These are phyloP conservation scores for Novumbra hubbsi DNA, from an alignment of 2,797 vertebrate species.

Conservation along the genomic window DNA sequence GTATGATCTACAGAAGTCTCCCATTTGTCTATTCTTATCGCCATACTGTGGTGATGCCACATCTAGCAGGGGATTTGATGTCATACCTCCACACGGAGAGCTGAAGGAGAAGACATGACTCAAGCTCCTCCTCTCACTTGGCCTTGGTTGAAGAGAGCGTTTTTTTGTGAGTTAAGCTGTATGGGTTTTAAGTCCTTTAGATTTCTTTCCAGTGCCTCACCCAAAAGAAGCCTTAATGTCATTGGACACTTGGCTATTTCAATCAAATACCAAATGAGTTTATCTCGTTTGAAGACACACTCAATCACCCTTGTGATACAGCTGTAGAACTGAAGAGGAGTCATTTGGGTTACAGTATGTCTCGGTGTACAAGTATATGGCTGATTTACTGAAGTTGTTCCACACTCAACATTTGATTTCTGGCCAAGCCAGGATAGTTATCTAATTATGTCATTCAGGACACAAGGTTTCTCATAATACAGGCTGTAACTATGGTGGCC, in stretches of 20 bases:
- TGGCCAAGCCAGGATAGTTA: neutral
- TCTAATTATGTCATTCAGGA: neutral
- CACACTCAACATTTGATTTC: neutral
- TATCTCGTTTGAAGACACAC: constrained; percentile 2
- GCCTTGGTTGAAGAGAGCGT: too few species aligned
- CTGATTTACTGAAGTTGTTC: neutral
- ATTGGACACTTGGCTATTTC: constrained; percentile 6
- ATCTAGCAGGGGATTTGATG: too few species aligned
- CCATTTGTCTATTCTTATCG: too few species aligned
- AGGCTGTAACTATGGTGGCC: neutral
- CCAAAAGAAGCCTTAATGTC: neutral
- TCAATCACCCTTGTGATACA: neutral
- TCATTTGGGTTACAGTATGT: neutral
- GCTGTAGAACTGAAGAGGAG: neutral
- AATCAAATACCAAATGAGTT: neutral
- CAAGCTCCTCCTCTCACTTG: too few species aligned
- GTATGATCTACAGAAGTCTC: too few species aligned
- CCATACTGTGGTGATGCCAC: too few species aligned
- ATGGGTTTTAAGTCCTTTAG: neutral
- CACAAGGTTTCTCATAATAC: neutral
- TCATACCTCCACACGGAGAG: too few species aligned
- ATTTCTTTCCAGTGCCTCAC: neutral
- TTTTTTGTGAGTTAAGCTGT: neutral
- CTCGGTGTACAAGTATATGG: neutral
- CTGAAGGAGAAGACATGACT: too few species aligned